These are phyloP conservation scores for Parotocinclus haroldoi DNA, from an alignment of 2,797 vertebrate species.

Conservation along the genomic window DNA sequence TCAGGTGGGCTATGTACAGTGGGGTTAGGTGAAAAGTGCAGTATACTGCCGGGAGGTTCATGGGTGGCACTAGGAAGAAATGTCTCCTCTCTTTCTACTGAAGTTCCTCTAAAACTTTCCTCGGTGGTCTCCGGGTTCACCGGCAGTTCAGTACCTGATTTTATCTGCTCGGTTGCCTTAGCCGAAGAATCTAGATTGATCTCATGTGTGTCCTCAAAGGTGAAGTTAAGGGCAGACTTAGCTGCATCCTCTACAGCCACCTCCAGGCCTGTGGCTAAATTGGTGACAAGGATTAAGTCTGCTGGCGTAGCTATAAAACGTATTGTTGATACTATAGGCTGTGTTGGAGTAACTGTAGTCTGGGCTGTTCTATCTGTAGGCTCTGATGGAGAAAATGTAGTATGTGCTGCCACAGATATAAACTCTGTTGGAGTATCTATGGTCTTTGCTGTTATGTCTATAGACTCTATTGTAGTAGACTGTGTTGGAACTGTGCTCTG, in stretches of 20 bases:
- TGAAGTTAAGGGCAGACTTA: constrained; percentile 20
- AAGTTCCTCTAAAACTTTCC: not conserved
- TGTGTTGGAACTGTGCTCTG: not conserved
- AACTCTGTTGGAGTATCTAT: no score
- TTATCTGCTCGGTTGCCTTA: constrained; percentile 20
- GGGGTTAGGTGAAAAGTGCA: constrained; percentile 18
- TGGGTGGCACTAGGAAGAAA: not conserved
- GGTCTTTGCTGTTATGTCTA: not conserved
- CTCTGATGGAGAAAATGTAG: not conserved
- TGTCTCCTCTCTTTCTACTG: constrained; percentile 1
- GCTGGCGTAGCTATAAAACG: constrained; percentile 29
- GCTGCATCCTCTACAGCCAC: constrained; percentile 20
- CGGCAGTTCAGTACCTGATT: constrained; percentile 3
- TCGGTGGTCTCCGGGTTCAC: constrained; percentile 2
- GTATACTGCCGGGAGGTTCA: not conserved
- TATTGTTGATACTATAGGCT: no score
- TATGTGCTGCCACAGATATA: no score
- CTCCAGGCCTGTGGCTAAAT: constrained; percentile 49
- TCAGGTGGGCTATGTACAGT: not conserved
- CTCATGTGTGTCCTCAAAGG: constrained; percentile 5
- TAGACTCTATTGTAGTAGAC: not conserved
- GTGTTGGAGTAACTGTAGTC: not conserved
- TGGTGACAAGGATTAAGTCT: constrained; percentile 51
- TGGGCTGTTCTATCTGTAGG: not conserved
- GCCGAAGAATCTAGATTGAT: constrained; percentile 8